phyloP scores from a whole-genome alignment of 2,797 vertebrate genomes.

The Bovichtus diacanthus region DNA sequence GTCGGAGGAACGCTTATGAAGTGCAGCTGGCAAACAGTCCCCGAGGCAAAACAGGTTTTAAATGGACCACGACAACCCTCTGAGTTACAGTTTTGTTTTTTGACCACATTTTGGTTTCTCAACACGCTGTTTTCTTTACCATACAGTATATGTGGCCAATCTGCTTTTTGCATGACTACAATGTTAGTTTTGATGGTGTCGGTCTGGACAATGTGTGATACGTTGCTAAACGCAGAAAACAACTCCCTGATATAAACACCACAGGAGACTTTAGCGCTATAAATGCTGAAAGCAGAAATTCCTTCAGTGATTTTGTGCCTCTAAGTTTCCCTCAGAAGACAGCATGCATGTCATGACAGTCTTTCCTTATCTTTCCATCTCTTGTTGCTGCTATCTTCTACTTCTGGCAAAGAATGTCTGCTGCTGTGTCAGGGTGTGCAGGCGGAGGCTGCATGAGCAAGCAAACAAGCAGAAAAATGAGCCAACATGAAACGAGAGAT shows the following conservation, averaged over 20 bases:
- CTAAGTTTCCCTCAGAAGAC: slow-evolving; percentile 68
- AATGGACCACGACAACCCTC: slow-evolving; percentile 48
- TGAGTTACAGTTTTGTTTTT: slow-evolving; percentile 33
- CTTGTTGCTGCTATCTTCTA: slow-evolving; percentile 67
- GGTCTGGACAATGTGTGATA: slow-evolving; percentile 1
- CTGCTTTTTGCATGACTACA: neutral
- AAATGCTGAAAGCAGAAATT: slow-evolving; percentile 59
- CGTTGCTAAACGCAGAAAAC: slow-evolving; percentile 11
- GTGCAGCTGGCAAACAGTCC: slow-evolving; percentile 68
- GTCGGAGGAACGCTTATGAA: slow-evolving; percentile 62
- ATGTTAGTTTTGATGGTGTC: neutral
- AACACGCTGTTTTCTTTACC: slow-evolving; percentile 16
- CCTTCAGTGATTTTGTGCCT: slow-evolving; percentile 63
- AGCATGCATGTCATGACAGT: slow-evolving; percentile 81
- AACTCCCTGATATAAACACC: slow-evolving; percentile 10
- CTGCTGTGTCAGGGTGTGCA: slow-evolving; percentile 74
- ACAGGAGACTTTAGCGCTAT: neutral
- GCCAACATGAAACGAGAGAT: slow-evolving; percentile 27
- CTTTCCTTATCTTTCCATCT: slow-evolving; percentile 78
- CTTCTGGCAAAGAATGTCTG: slow-evolving; percentile 74
- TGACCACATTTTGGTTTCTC: slow-evolving; percentile 46
- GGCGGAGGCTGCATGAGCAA: slow-evolving; percentile 49
- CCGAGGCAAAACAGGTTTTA: slow-evolving; percentile 61
- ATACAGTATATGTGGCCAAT: slow-evolving; percentile 19
- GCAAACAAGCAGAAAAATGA: slow-evolving; percentile 48